These are phyloP conservation scores for Matsumyia berberina DNA, from an alignment of 2,888 invertebrate species.

Conservation along the genomic window DNA sequence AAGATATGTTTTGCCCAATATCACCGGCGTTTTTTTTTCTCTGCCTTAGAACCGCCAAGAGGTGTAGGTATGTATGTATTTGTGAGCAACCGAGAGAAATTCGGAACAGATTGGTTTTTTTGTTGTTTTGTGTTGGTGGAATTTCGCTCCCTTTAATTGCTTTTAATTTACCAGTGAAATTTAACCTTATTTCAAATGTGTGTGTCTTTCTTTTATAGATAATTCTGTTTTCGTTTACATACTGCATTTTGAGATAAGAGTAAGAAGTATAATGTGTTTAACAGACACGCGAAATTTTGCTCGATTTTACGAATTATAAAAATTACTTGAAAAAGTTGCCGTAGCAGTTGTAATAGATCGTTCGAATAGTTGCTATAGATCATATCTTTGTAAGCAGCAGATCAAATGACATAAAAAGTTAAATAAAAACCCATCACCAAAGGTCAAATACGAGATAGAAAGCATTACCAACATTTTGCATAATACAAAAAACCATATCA, in stretches of 20 bases:
- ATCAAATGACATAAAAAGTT: slow-evolving; percentile 16
- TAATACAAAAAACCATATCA: slow-evolving; percentile 33
- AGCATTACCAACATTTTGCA: slow-evolving; percentile 43
- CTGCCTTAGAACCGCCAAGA: not conserved
- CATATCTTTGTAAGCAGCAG: too few species aligned
- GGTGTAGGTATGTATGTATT: slow-evolving; percentile 20
- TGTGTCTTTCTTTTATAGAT: too few species aligned
- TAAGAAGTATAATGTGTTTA: too few species aligned
- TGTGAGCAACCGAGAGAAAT: slow-evolving; percentile 12
- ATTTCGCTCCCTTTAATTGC: slow-evolving; percentile 25
- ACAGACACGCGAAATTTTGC: too few species aligned
- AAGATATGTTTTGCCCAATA: slow-evolving; percentile 34
- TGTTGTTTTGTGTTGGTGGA: slow-evolving; percentile 42
- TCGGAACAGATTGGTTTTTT: slow-evolving; percentile 4
- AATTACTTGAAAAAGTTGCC: too few species aligned
- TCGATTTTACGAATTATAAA: too few species aligned
- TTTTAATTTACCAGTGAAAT: slow-evolving; percentile 9
- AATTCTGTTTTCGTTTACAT: not conserved
- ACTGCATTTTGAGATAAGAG: too few species aligned
- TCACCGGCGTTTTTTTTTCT: slow-evolving; percentile 41
- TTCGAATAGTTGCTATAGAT: too few species aligned
- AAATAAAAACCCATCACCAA: slow-evolving; percentile 1
- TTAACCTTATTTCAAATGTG: too few species aligned
- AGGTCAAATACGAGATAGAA: slow-evolving; percentile 39
- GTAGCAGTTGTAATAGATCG: too few species aligned